Base-by-base conservation (phyloP, 1,140 invertebrate species). In the Diabrotica undecimpunctata region DNA sequence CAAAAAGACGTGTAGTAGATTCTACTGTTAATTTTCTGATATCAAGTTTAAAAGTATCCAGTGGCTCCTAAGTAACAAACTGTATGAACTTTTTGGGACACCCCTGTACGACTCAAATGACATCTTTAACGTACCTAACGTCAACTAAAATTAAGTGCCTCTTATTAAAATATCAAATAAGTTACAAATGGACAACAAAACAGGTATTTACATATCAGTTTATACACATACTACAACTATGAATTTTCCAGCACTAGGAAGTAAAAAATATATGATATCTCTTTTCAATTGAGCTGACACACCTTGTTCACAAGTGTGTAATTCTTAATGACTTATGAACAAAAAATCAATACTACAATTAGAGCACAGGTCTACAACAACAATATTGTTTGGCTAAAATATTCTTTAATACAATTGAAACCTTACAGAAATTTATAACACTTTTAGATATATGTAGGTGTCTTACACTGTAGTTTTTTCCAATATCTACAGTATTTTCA, bases 201-300 rank as follows among this genome's bases (percentile, higher is more conserved):
- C 25, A 25, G 25, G 25, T 25, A 25, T 25, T 25, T 25, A 25
- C 25, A 25, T 25, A 25, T 25, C 25, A 25, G 25, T 25, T 25
- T 25, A 25, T 25, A 25, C 25, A 25, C 25, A 4, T 35, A 41
- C 46, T 41, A 0, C 7, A 51, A 61, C 46, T 61, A 61, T 50
- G 12, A 52, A 61, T 52, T 52, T 61, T 25, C 46, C 59, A 7
- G 13, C 57, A 61, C 59, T 58, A 58, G 37, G n/a, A 35, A 11
- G 59, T 61, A 61, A 51, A 61, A 61, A 61, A 61, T 61, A 61
- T 61, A 61, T 53, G 59, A 61, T 61, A 61, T 61, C 59, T 36
- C 25, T 25, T 25, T 36, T 61, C 46, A 35, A 51, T 61, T 58
- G 56, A 58, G 56, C 56, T 41, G 13, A 11, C 38, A 35, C 56